Base-by-base conservation (phyloP, 2,113 vertebrate species). In the Microtus ochrogaster region DNA sequence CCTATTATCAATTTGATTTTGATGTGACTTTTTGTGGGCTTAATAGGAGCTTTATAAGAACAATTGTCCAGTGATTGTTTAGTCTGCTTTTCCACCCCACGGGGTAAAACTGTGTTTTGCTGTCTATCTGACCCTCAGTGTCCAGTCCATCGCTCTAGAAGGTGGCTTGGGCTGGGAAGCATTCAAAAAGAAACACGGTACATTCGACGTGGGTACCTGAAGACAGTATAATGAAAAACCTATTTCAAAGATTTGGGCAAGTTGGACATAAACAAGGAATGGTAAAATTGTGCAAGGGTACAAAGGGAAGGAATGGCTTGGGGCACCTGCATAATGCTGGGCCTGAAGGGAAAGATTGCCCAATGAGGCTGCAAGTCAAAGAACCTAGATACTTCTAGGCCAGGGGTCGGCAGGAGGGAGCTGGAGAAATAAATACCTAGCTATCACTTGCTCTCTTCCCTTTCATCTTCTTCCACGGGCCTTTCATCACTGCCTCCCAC, bases 401-500 rank as follows among this genome's bases (percentile, higher is more conserved):
- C 88, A 49, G 39, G 90, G 33, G 70, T n/a, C 91, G 89, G 74
- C 36, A 89, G 84, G 86, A 95, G 79, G 89, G 68, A 96, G 78
- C 52, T 73, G 87, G 33, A 78, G 55, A 78, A 94, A 76, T 91
- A 90, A 94, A 94, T 58, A 63, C 41, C 30, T 70, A 11, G 33
- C 39, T 72, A 36, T 89, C 83, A 76, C 49, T 89, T 41, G 81
- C 41, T 44, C 83, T 68, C 86, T 84, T 76, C 78, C 52, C 41
- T 95, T 94, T 87, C 36, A 79, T 93, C 61, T 94, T 73, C 55
- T 39, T 44, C 49, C 65, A 5, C 16, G 89, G 72, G 55, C 86
- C 73, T 86, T 96, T 94, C 61, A 77, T 91, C 58, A 73, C 47
- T 88, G 78, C n/a, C 74, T 96, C 91, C 66, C 70, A 91, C 94